Evolutionary conservation across 2,888 invertebrate genomes (phyloP), one percentile per base, ranked within the genome.

Genomic region (Drosophila multiciliata): DNA sequence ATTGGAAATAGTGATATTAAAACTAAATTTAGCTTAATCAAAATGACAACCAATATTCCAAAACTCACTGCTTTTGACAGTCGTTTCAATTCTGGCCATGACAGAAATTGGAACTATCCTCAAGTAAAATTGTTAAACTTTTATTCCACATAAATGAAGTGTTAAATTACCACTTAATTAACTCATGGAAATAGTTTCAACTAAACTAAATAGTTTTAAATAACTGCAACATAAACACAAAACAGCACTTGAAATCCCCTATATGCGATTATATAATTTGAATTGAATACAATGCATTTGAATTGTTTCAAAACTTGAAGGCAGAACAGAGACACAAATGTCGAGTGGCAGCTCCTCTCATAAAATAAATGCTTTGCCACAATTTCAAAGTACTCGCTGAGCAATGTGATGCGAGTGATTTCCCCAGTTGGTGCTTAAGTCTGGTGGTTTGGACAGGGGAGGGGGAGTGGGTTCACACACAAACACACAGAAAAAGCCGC

Each of bases 401-500:
- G 64, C 58, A 62, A 62, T 75, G 75, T 61, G 36, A 60, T 69
- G 73, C 71, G 38, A 60, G 68, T 83, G 85, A 87, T 87, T 83
- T 83, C 87, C 82, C 82, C 75, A 74, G 87, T 70, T 84, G 82
- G 64, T 84, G 72, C 85, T 82, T 82, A 87, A 67, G 67, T 64
- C 81, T 76, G 63, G 73, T 29, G 29, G 29, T 1, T 26, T 6
- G 29, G 1, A 6, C 6, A 29, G 71, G 68, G 54, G 65, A 33
- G 9, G 15, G 45, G 45, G 3, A 23, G 12, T 26, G 9, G 26
- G 5, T 5, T 17, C 48, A 9, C 17, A 5, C 2, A 23, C 3
- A 20, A 8, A 26, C 17, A 15, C 5, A 49, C 40, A 48, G 53
- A 72, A 55, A 63, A 64, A 61, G 45, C 40, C 62, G 50, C 72